A percentile compares a stretch with the other conserved stretches of the same genome.
Evolutionary conservation across 2,888 invertebrate species (phyloP).

Genomic region (Euspilapteryx auroguttella): DNA sequence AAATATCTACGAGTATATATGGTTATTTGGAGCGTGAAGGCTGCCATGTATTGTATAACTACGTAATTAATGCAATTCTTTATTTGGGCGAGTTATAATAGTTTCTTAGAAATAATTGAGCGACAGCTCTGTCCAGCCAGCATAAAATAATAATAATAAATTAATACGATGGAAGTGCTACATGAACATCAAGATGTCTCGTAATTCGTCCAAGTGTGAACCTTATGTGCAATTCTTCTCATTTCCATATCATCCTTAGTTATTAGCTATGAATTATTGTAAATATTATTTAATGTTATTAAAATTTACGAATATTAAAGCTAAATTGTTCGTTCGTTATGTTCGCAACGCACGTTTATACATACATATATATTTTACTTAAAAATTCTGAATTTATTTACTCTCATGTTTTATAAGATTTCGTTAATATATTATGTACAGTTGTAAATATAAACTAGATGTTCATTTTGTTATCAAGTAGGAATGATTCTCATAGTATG

Average conservation of each 20-base stretch:
- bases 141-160: too few species aligned
- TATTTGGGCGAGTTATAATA: too few species aligned
- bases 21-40: too few species aligned
- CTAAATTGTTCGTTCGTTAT: too few species aligned
- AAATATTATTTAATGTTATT: constrained; percentile 54
- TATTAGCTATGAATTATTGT: constrained; percentile 47
- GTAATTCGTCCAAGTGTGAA: constrained; percentile 52
- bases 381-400: neutral
- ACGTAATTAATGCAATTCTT: too few species aligned
- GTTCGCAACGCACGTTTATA: constrained; percentile 36
- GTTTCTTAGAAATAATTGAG: too few species aligned
- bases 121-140: too few species aligned
- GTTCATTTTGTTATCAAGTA: constrained; percentile 20
- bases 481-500: constrained; percentile 3
- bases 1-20: too few species aligned
- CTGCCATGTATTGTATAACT: too few species aligned
- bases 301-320: constrained; percentile 33
- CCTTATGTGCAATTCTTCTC: constrained; percentile 54
- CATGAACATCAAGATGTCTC: too few species aligned
- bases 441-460: constrained; percentile 48
- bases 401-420: constrained; percentile 40
- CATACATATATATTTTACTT: constrained; percentile 29
- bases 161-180: too few species aligned
- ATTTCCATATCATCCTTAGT: constrained; percentile 55
- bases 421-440: constrained; percentile 59